Evolutionary conservation across 2,797 vertebrate genomes (phyloP).

Genomic region (Ambastaia sidthimunki): DNA sequence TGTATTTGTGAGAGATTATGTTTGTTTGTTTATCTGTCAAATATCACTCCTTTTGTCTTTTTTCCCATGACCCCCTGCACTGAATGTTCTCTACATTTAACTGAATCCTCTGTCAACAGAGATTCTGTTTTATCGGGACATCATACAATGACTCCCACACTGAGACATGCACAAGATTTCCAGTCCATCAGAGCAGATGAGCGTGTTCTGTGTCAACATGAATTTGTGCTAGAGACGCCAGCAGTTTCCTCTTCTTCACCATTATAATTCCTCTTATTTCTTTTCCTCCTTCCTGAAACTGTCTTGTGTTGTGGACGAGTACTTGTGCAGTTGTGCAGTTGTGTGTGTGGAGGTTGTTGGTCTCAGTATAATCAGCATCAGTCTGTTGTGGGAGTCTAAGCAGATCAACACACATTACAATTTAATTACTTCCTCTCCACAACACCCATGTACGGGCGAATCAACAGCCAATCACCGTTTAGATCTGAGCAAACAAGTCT

Average conservation of each 20-base stretch:
- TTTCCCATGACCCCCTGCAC: conserved; percentile 29
- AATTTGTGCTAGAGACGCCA: not conserved
- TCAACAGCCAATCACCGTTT: conserved; percentile 3
- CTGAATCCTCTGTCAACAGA: conserved; percentile 2
- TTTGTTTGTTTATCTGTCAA: conserved; percentile 31
- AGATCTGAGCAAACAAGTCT: conserved; percentile 3
- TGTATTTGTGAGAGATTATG: conserved; percentile 6
- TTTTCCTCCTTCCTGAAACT: not conserved
- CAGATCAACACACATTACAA: conserved; percentile 40
- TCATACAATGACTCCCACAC: conserved; percentile 28
- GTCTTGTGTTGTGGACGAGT: not conserved
- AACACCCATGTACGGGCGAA: conserved; percentile 6
- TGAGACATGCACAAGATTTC: conserved; percentile 27
- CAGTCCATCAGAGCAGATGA: not conserved
- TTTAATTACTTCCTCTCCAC: conserved; percentile 38
- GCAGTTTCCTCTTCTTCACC: not conserved
- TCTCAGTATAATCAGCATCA: not conserved
- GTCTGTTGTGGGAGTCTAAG: conserved; percentile 28
- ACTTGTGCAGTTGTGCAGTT: no score
- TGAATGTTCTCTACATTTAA: conserved; percentile 5
- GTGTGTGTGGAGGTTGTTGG: not conserved
- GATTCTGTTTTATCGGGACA: conserved; percentile 27
- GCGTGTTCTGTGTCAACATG: not conserved
- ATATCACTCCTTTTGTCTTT: conserved; percentile 12
- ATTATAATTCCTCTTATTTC: no score